Percentiles rank a stretch among this genome's conserved stretches.
These are phyloP conservation scores for Okapia johnstoni DNA, from an alignment of 2,113 vertebrate genomes.

Conservation along the genomic window DNA sequence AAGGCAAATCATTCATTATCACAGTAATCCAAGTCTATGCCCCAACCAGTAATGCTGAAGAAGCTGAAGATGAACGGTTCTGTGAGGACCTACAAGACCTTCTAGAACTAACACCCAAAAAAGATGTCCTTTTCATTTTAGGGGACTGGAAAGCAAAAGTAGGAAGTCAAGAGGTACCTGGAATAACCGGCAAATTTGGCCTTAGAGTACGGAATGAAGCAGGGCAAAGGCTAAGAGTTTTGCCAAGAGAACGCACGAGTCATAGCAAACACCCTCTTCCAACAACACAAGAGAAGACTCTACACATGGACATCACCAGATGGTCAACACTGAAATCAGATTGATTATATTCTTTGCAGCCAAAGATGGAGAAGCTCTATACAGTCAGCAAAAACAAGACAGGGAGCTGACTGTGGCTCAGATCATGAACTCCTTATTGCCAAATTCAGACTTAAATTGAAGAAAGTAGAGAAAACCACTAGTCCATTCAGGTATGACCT, in stretches of 20 bases:
- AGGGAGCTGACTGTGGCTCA: background rate
- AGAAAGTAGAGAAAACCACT: background rate
- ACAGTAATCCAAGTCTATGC: background rate
- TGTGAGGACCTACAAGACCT: background rate
- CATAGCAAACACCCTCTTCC: background rate
- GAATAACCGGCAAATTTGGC: background rate
- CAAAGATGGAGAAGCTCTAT: background rate
- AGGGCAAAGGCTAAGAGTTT: background rate
- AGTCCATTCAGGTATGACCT: background rate
- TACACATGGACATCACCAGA: background rate
- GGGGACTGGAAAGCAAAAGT: background rate
- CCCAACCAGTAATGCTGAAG: background rate
- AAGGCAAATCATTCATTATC: background rate
- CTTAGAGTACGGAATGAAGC: accelerated
- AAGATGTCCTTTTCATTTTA: background rate
- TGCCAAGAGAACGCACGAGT: accelerated
- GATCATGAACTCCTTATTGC: background rate
- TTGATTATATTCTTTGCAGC: background rate
- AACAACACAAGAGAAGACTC: background rate
- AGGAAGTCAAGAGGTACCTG: background rate
- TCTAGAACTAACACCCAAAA: background rate
- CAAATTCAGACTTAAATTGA: background rate
- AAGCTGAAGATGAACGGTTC: background rate
- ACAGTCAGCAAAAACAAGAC: background rate
- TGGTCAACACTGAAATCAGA: accelerated